Percentiles rank a stretch among this genome's conserved stretches.
phyloP scores from a whole-genome alignment of 2,888 invertebrate genomes.

The Mystacides longicornis region DNA sequence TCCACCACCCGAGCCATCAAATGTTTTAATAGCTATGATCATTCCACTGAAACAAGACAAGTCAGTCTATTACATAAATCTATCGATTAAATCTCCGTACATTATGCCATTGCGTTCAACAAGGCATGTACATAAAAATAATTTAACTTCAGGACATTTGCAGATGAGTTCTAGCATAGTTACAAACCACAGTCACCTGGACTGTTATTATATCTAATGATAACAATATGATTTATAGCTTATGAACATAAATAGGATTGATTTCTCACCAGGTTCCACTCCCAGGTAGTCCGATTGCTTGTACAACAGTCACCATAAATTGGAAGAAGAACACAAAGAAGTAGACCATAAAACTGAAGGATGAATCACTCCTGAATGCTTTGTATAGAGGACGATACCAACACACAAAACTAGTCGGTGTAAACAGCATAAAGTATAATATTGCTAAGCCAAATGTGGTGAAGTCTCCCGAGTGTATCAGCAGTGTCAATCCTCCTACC shows the following conservation, averaged over 20 bases:
- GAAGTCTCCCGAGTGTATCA: constrained; percentile 55
- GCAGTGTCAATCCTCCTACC: constrained; percentile 73
- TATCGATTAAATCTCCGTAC: no score
- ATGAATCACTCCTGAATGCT: constrained; percentile 97
- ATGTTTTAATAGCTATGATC: constrained; percentile 62
- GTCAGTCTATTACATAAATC: no score
- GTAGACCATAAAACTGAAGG: constrained; percentile 99
- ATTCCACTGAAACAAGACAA: no score
- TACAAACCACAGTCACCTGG: no score
- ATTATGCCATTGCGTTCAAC: no score
- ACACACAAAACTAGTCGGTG: constrained; percentile 95
- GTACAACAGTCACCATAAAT: constrained; percentile 80
- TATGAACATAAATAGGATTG: not conserved
- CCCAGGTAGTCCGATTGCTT: constrained; percentile 77
- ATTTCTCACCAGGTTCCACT: constrained; percentile 76
- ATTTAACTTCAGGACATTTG: no score
- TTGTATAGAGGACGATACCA: constrained; percentile 99
- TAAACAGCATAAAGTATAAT: constrained; percentile 82
- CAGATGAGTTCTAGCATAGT: no score
- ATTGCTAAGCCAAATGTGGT: constrained; percentile 81
- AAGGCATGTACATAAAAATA: no score
- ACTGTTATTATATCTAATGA: no score
- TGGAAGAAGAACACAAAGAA: constrained; percentile 98
- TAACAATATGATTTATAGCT: no score
- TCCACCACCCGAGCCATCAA: constrained; percentile 48